phyloP scores from a whole-genome alignment of 2,113 vertebrate genomes.

The Falco punctatus region DNA sequence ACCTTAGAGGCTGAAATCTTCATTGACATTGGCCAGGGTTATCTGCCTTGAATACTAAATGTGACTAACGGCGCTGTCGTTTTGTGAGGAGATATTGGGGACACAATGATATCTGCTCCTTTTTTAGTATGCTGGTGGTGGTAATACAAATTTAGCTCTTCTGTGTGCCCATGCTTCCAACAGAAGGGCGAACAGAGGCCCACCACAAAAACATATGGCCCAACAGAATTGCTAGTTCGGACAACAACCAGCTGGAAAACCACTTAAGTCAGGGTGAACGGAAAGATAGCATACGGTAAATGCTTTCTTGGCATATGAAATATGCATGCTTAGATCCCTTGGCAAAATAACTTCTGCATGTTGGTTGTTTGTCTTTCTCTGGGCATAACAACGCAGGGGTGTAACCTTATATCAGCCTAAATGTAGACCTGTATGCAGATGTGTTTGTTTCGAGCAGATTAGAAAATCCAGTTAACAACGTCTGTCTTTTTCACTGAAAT shows the following conservation, averaged over 20 bases:
- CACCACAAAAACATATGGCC: not conserved
- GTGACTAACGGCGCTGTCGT: not conserved
- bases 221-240: not conserved
- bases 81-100: not conserved
- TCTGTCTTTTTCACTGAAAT: not conserved
- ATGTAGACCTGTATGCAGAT: not conserved
- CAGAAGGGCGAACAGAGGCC: not conserved
- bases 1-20: not conserved
- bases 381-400: not conserved
- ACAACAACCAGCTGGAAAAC: not conserved
- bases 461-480: not conserved
- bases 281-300: not conserved
- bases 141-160: not conserved
- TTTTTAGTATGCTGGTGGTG: not conserved
- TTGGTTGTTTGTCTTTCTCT: not conserved
- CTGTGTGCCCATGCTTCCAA: not conserved
- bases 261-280: not conserved
- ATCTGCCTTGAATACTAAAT: not conserved
- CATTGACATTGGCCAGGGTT: not conserved
- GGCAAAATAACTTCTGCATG: not conserved
- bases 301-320: slow-evolving; percentile 12
- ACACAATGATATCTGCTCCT: not conserved
- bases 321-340: not conserved
- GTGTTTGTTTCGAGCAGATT: not conserved
- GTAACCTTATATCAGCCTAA: not conserved